A percentile compares a stretch with the other conserved stretches of the same genome.
These are phyloP conservation scores for Montipora cactus DNA, from an alignment of 64 coral and sea anemone species.

Conservation along the genomic window DNA sequence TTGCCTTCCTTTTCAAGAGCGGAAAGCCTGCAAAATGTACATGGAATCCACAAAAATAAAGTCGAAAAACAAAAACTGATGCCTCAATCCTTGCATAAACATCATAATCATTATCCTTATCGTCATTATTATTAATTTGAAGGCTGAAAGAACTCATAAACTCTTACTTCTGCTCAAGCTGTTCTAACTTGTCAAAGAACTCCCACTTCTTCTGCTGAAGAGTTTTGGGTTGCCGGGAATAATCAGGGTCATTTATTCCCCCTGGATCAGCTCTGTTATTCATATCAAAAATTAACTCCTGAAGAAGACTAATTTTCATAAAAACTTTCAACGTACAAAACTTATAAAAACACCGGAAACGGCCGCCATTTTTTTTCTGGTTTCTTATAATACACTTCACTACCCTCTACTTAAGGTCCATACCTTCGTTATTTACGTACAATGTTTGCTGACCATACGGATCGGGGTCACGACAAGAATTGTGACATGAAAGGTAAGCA, in stretches of 20 bases:
- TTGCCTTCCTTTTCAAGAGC: slow-evolving; percentile 94
- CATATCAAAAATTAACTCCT: slow-evolving; percentile 34
- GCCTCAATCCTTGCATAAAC: no score
- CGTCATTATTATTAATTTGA: neutral
- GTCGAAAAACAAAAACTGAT: no score
- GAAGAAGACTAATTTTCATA: neutral
- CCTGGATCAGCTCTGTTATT: slow-evolving; percentile 50
- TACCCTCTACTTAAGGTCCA: neutral
- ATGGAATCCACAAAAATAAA: no score
- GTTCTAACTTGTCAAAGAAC: slow-evolving; percentile 85
- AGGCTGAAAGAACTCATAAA: neutral
- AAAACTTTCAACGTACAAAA: neutral
- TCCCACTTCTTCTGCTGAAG: slow-evolving; percentile 77
- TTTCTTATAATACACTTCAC: no score
- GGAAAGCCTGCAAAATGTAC: slow-evolving; percentile 52
- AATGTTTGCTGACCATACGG: neutral
- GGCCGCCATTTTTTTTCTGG: slow-evolving; percentile 1
- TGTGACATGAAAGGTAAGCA: slow-evolving; percentile 19
- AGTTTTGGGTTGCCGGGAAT: slow-evolving; percentile 30
- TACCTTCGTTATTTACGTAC: no score
- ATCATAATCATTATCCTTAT: neutral
- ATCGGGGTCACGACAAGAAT: neutral
- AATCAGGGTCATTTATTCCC: neutral
- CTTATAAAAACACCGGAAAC: neutral
- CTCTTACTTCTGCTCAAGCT: slow-evolving; percentile 85